These are phyloP conservation scores for Aegithalos caudatus DNA, from an alignment of 2,113 vertebrate genomes.

Conservation along the genomic window DNA sequence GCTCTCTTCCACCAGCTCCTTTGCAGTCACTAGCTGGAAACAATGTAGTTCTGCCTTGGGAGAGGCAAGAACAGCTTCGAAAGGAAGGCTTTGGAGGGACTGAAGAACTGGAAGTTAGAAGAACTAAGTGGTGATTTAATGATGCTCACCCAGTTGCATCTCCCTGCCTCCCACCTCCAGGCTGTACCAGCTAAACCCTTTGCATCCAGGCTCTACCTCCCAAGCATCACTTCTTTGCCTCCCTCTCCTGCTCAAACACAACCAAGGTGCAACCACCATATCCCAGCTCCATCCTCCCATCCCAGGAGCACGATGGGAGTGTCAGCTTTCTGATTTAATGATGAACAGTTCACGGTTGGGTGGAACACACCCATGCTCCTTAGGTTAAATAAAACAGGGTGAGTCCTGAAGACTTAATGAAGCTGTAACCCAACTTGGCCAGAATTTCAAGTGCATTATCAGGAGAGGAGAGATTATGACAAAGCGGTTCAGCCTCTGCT, in stretches of 20 bases:
- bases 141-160: neutral
- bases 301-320: neutral
- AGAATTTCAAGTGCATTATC: neutral
- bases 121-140: neutral
- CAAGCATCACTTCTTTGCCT: neutral
- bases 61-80: neutral
- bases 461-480: neutral
- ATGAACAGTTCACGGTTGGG: neutral
- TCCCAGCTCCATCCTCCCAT: neutral
- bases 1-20: neutral
- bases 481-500: neutral
- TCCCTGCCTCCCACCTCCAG: neutral
- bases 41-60: neutral
- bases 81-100: neutral
- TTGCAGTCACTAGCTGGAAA: neutral
- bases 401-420: neutral
- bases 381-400: neutral
- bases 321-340: neutral
- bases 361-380: neutral
- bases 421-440: neutral
- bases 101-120: neutral
- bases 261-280: neutral
- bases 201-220: neutral
- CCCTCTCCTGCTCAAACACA: neutral
- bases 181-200: neutral